Conservation (phyloP, 2,888 invertebrate species). For the Molorchus minor region DNA sequence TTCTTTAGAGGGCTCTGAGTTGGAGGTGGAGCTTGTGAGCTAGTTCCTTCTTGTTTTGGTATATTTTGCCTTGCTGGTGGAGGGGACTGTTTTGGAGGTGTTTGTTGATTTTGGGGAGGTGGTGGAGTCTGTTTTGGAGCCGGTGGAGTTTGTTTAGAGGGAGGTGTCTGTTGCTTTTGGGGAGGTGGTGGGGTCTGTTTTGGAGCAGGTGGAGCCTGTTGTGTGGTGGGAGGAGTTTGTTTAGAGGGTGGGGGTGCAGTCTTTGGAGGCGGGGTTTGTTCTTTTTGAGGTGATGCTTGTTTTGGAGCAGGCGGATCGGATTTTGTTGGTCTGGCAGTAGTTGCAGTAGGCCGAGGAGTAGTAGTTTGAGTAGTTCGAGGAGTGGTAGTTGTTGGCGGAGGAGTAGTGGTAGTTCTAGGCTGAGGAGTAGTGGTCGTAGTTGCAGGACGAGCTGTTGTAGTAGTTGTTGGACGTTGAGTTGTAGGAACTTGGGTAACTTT, state of each 20-base stretch:
- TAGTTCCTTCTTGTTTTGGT: slow-evolving; percentile 11
- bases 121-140: slow-evolving; percentile 29
- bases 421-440: slow-evolving; percentile 39
- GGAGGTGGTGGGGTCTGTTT: slow-evolving; percentile 41
- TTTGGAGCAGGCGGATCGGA: slow-evolving; percentile 38
- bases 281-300: slow-evolving; percentile 44
- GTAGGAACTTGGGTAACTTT: slow-evolving; percentile 32
- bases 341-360: slow-evolving; percentile 35
- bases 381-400: slow-evolving; percentile 39
- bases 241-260: slow-evolving; percentile 34
- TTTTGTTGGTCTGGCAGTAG: slow-evolving; percentile 43
- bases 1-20: background rate
- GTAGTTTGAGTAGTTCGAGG: slow-evolving; percentile 45
- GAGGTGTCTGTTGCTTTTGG: slow-evolving; percentile 36
- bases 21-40: slow-evolving; percentile 15
- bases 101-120: slow-evolving; percentile 26
- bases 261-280: slow-evolving; percentile 37
- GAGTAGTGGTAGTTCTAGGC: slow-evolving; percentile 37
- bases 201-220: slow-evolving; percentile 40
- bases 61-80: slow-evolving; percentile 5
- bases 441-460: slow-evolving; percentile 33
- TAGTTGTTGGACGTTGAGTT: slow-evolving; percentile 19
- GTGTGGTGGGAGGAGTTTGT: slow-evolving; percentile 39
- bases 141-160: slow-evolving; percentile 26
- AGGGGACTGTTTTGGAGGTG: slow-evolving; percentile 28